Conservation (phyloP, 2,113 vertebrate genomes). For the Gobiocypris rarus region DNA sequence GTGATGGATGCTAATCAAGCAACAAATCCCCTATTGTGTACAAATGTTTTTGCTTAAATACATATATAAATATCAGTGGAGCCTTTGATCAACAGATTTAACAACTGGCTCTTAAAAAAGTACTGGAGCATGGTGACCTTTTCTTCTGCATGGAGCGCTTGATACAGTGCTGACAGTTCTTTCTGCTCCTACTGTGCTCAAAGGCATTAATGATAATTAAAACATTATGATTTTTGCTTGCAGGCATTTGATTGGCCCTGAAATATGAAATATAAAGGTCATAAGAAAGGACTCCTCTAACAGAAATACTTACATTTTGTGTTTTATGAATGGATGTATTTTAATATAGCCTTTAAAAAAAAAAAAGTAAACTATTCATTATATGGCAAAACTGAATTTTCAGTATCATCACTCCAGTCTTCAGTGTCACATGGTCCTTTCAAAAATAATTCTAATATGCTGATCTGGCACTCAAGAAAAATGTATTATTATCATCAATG, state of each 20-base stretch:
- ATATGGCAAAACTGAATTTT: too few species aligned
- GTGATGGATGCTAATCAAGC: conserved; percentile 8
- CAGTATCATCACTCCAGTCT: too few species aligned
- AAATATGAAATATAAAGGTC: background rate
- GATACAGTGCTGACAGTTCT: conserved; percentile 18
- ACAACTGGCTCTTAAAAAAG: conserved; percentile 32
- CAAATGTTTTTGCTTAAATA: conserved; percentile 11
- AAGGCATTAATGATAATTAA: conserved; percentile 9
- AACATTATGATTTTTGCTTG: conserved; percentile 16
- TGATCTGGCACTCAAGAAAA: too few species aligned
- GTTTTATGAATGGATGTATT: background rate
- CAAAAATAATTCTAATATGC: too few species aligned
- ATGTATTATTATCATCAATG: too few species aligned
- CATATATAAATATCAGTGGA: conserved; percentile 12
- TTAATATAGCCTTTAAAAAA: too few species aligned
- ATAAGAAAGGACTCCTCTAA: background rate
- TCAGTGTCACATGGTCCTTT: too few species aligned
- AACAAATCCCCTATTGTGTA: conserved; percentile 8
- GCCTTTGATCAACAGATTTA: conserved; percentile 20
- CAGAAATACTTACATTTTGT: background rate
- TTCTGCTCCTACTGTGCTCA: conserved; percentile 7
- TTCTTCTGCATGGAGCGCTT: background rate
- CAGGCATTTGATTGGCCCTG: background rate
- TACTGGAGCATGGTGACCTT: conserved; percentile 10
- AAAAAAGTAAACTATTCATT: too few species aligned